Evolutionary conservation across 2,113 vertebrate species (phyloP), one percentile per base, ranked within the genome.

Genomic region (Spheniscus mendiculus): DNA sequence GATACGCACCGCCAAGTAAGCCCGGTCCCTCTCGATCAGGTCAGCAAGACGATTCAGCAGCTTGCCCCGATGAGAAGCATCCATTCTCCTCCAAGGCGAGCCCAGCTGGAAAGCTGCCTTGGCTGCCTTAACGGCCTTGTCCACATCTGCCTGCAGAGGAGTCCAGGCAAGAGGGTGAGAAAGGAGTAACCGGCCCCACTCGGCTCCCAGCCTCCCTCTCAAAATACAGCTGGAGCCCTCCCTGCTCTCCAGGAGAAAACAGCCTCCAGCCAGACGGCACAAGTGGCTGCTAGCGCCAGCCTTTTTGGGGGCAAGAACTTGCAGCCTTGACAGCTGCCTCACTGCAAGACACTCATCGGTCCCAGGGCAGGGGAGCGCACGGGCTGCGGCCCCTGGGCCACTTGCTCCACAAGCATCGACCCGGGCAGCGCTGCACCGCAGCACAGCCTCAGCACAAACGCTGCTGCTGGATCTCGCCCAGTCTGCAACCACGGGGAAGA

Each of bases 71-170:
- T 99, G 95, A 0, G 99, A 99, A 1, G 99, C 99, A 1, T 99
- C 99, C 99, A 98, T 99, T 81, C 99, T 98, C 93, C 99, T 98
- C 99, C 99, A 99, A 14, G 99, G 99, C 1, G 99, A 99, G 38
- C 99, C 99, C 83, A 99, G 94, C 91, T 95, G 98, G 96, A 99
- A 99, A 6, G 99, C 99, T 3, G 99, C 96, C 52, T 81, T 98
- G 42, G 99, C 99, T 16, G 99, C 99, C 85, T 99, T 97, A 19
- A 99, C 99, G 0, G 99, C 99, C 94, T 98, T 99, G 85, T 99
- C 98, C 56, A 99, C 99, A 6, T 99, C 99, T 9, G 97, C 98
- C 99, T 99, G 95, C 58, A 72, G 94, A 97, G 83, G 73, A 89
- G 44, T 25, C 20, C 38, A 10, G 38, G 56, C 19, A n/a, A 25